Base-by-base conservation (phyloP, 1,140 invertebrate genomes). In the Thaumetopoea pityocampa region DNA sequence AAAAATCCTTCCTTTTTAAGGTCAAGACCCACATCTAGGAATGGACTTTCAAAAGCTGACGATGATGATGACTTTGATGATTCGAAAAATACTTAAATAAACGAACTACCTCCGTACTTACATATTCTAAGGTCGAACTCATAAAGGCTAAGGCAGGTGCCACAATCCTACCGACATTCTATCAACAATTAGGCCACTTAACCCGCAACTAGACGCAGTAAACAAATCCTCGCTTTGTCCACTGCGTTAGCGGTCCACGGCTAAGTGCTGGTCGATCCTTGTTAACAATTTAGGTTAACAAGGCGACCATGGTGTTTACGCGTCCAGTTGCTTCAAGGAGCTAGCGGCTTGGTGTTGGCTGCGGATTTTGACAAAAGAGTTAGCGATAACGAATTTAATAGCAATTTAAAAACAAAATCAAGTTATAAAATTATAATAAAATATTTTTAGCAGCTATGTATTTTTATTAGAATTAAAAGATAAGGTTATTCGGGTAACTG, bases 251-350 rank as follows among this genome's bases (percentile, higher is more conserved):
- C 67, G 53, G 20, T 35, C 17, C 5, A 12, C 40, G 28, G 71
- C 77, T 81, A 81, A 81, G 73, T 78, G 73, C 67, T 68, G 46
- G 17, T 45, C 66, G 69, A 76, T 76, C 70, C 73, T 80, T 74
- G 73, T 77, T 78, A 81, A 81, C 69, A 61, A 65, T 56, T 72
- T 67, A 66, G 67, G 66, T 78, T 80, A 78, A 80, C 73, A 78
- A 80, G 72, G 44, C 55, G 58, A 67, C 69, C 45, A 57, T 26
- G 45, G 35, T 77, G 64, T 79, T 66, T 74, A 52, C 71, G 52
- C 29, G 12, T 40, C 35, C 35, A 70, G 58, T 71, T 73, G 63
- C 69, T 66, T 65, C 61, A 70, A 66, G 67, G 54, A 67, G 66
- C 53, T 57, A 63, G 67, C 59, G 58, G 46, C 45, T 61, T 46